Evolutionary conservation across 2,888 invertebrate species (phyloP).

Genomic region (Chrysolina haemoptera): DNA sequence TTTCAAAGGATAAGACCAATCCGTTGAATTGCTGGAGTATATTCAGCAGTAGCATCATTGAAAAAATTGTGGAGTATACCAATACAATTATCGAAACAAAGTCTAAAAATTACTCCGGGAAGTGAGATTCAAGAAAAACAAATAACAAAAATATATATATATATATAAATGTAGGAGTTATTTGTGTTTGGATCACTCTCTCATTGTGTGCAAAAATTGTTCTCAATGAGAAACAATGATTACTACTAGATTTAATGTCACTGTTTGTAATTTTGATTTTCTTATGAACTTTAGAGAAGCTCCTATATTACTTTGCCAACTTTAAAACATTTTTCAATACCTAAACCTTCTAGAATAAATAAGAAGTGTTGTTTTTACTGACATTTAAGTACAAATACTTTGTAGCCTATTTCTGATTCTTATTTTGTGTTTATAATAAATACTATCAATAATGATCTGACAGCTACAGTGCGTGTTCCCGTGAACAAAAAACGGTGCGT

Average conservation of each 20-base stretch:
- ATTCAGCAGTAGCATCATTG: no score
- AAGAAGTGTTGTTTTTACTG: slow-evolving; percentile 4
- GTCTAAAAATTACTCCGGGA: neutral
- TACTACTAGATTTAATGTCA: slow-evolving; percentile 17
- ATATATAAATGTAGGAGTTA: slow-evolving; percentile 29
- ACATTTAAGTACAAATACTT: slow-evolving; percentile 9
- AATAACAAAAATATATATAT: slow-evolving; percentile 11
- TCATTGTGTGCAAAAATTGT: slow-evolving; percentile 30
- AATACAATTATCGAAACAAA: no score
- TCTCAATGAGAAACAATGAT: slow-evolving; percentile 27
- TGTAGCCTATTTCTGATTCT: no score
- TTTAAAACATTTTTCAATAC: slow-evolving; percentile 1
- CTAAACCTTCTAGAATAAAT: slow-evolving; percentile 4
- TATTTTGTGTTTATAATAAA: slow-evolving; percentile 21
- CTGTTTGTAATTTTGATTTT: slow-evolving; percentile 10
- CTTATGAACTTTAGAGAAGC: no score
- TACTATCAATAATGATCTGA: no score
- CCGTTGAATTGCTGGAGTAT: slow-evolving; percentile 17
- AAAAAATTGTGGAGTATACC: no score
- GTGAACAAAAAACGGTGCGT: slow-evolving; percentile 12
- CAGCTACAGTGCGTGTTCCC: neutral
- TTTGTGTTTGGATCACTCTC: slow-evolving; percentile 31
- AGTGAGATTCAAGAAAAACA: slow-evolving; percentile 2
- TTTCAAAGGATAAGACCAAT: slow-evolving; percentile 12
- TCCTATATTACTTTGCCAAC: no score